A percentile compares a stretch with the other conserved stretches of the same genome.
These are phyloP conservation scores for Phylloscopus whistleri DNA, from an alignment of 2,113 vertebrate genomes.

Conservation along the genomic window DNA sequence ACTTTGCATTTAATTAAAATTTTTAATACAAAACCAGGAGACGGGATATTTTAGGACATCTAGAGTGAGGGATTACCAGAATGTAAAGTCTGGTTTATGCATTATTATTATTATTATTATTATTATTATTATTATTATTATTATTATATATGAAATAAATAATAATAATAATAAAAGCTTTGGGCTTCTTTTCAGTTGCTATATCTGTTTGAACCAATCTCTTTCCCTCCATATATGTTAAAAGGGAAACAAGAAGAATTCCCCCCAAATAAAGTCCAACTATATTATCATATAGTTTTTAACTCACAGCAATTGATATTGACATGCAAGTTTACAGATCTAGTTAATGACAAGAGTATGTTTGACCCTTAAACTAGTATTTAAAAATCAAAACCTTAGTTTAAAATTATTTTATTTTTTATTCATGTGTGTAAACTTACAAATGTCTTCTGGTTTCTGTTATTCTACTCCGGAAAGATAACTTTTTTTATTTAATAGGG, in stretches of 20 bases:
- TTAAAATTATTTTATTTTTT: background rate
- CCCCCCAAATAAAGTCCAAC: background rate
- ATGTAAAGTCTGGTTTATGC: background rate
- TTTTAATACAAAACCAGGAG: background rate
- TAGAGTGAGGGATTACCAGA: background rate
- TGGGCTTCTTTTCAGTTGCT: background rate
- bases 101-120: background rate
- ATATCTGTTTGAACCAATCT: background rate
- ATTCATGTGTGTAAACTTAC: background rate
- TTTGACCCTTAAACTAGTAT: background rate
- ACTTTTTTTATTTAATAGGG: background rate
- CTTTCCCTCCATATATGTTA: background rate
- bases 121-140: too few relatives aligned
- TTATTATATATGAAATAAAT: too few relatives aligned
- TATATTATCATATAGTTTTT: background rate
- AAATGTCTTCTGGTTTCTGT: background rate
- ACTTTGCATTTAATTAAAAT: background rate
- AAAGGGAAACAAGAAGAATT: background rate
- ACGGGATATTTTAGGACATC: background rate
- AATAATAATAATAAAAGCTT: background rate
- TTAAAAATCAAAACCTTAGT: background rate
- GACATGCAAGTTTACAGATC: background rate
- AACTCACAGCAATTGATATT: background rate
- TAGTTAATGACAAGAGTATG: background rate
- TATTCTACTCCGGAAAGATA: background rate